These are phyloP conservation scores for Columba guinea DNA, from an alignment of 2,797 vertebrate species.

Conservation along the genomic window DNA sequence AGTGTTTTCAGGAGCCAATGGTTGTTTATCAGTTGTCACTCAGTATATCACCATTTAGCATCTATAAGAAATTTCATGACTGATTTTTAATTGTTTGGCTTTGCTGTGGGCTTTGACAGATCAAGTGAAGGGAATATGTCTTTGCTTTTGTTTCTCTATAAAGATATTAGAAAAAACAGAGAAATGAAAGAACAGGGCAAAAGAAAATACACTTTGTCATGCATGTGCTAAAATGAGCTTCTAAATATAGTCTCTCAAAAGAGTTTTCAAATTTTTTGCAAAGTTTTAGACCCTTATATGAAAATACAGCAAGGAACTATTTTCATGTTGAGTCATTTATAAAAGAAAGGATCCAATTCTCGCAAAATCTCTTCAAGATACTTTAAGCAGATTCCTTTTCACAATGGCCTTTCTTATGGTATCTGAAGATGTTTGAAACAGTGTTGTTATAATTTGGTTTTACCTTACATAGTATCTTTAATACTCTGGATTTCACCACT, in stretches of 20 bases:
- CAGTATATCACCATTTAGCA: not conserved
- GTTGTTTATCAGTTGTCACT: not conserved
- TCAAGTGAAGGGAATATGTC: not conserved
- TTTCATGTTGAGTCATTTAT: not conserved
- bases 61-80: not conserved
- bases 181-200: not conserved
- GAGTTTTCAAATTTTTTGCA: not conserved
- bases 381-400: not conserved
- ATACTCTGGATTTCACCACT: not conserved
- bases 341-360: not conserved
- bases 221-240: not conserved
- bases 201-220: not conserved
- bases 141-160: not conserved
- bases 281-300: not conserved
- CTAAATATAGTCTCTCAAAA: not conserved
- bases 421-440: not conserved
- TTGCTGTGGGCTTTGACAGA: not conserved
- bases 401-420: not conserved
- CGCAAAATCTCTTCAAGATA: not conserved
- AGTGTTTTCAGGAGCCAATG: not conserved
- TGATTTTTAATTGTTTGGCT: not conserved
- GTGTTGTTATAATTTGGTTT: not conserved
- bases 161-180: not conserved
- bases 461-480: not conserved
- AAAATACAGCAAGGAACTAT: not conserved